Conservation (phyloP, 2,797 vertebrate species). For the Rousettus madagascariensis region DNA sequence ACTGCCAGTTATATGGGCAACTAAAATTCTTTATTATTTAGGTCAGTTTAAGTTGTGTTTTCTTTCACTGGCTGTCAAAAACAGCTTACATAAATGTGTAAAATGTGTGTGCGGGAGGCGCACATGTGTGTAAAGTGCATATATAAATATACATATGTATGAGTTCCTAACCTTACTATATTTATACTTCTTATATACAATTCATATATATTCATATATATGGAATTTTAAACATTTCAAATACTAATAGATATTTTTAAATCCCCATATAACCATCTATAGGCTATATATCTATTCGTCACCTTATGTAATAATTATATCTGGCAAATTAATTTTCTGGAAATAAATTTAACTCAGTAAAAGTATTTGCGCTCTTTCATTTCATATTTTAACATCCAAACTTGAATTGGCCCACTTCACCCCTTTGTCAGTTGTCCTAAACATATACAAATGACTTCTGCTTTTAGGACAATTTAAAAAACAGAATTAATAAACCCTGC, state of each 20-base stretch:
- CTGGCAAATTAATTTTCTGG: background rate
- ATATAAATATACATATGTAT: background rate
- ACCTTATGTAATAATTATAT: background rate
- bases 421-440: background rate
- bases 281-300: background rate
- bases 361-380: background rate
- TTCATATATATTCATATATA: background rate
- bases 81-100: background rate
- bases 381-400: background rate
- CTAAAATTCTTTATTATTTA: conserved; percentile 36
- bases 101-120: background rate
- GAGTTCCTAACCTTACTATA: background rate
- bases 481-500: background rate
- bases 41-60: background rate
- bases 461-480: background rate
- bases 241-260: background rate
- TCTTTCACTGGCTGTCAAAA: background rate
- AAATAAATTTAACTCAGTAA: background rate
- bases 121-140: background rate
- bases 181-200: background rate
- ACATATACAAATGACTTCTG: background rate
- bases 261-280: background rate
- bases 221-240: conserved; percentile 21
- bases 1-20: background rate
- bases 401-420: background rate